Evolutionary conservation across 1,140 invertebrate genomes (phyloP).

Genomic region (Drosophila sturtevanti): DNA sequence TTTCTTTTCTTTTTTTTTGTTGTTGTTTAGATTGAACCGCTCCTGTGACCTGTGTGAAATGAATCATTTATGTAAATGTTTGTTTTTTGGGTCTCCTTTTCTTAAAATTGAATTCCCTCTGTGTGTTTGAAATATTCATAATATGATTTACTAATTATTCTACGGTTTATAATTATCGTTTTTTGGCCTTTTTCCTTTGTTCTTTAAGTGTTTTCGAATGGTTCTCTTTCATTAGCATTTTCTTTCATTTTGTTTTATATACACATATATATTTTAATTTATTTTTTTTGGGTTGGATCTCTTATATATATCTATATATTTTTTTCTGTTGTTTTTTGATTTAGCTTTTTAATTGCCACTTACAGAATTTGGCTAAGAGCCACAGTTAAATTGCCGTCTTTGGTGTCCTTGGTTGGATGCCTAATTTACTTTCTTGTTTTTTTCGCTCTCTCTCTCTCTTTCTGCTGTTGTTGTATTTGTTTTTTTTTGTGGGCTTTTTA

Average conservation of each 20-base stretch:
- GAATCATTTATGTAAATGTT: too few species aligned
- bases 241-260: constrained; percentile 53
- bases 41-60: too few species aligned
- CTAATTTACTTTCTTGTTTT: constrained; percentile 55
- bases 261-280: too few species aligned
- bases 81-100: neutral
- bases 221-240: constrained; percentile 52
- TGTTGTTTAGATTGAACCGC: too few species aligned
- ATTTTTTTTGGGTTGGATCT: neutral
- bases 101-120: neutral
- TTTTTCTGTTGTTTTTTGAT: constrained; percentile 18
- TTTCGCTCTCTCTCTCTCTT: neutral
- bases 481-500: constrained; percentile 57
- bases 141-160: constrained; percentile 1
- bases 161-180: constrained; percentile 22
- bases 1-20: too few species aligned
- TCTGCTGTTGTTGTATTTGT: neutral
- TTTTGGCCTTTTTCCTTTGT: constrained; percentile 20
- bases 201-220: constrained; percentile 20
- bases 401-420: constrained; percentile 3
- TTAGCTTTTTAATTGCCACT: constrained; percentile 76
- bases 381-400: constrained; percentile 28
- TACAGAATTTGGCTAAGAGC: constrained; percentile 57
- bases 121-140: constrained; percentile 1
- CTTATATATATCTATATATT: neutral